Evolutionary conservation across 2,797 vertebrate genomes (phyloP), one percentile per base, ranked within the genome.

Genomic region (Siniperca scherzeri): DNA sequence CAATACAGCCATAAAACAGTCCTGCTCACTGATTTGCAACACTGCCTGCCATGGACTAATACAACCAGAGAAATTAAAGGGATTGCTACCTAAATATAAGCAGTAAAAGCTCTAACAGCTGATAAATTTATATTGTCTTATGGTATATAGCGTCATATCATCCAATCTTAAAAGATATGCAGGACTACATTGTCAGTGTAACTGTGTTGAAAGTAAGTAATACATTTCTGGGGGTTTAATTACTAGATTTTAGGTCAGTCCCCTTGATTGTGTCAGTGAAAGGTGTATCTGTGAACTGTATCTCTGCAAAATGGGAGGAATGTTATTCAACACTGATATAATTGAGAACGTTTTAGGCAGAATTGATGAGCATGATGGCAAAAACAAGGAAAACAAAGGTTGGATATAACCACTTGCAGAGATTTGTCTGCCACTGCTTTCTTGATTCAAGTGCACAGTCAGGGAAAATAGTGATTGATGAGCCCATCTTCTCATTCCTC

Each of bases 401-500:
- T 77, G 36, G 30, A 30, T 70, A 19, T 50, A 72, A 62, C 71
- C 69, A 72, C 69, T 76, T 60, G 10, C 25, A 50, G 61, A 78
- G 66, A 84, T 84, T 74, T 73, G 48, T 83, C 59, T 81, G 83
- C 62, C 38, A 40, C 67, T 25, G 61, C 69, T 79, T 69, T 82
- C 71, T 84, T 89, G 78, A 87, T 88, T 78, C 70, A 82, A 88
- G 77, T 62, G 72, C 78, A 84, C 82, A 80, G 77, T 85, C 42
- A 13, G 79, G 55, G 75, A 74, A 87, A 92, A 89, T 91, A 42
- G 81, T 94, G 94, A 94, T 91, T 89, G 93, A 95, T 93, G 91
- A 91, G 80, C 81, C 81, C 76, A 81, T 91, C 86, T 78, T 83
- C 80, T 89, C 69, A 67, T 85, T 77, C 73, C 86, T 75, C 77